Percentiles rank a stretch among this genome's conserved stretches.
phyloP scores from a whole-genome alignment of 2,113 vertebrate genomes.

The Urocitellus parryii region DNA sequence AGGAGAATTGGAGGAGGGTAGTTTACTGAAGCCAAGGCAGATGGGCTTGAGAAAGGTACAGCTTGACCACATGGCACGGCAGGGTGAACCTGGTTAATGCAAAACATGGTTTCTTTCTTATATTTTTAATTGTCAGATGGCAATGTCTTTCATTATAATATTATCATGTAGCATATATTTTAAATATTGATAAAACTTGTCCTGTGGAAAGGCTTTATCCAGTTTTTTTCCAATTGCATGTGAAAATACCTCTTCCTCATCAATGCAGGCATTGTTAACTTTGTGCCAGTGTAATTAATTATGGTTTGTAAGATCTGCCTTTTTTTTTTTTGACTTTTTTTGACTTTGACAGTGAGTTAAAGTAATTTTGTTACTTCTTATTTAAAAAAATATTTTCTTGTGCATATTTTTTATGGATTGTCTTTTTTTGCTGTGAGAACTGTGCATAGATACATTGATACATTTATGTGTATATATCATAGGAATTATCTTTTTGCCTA shows the following conservation, averaged over 20 bases:
- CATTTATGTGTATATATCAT: neutral
- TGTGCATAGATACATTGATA: neutral
- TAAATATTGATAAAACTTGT: conserved; percentile 11
- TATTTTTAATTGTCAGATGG: conserved; percentile 28
- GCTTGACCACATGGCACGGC: neutral
- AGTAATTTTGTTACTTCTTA: conserved; percentile 29
- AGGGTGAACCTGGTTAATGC: neutral
- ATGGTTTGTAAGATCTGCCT: neutral
- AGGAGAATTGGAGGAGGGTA: neutral
- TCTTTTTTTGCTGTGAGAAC: conserved; percentile 19
- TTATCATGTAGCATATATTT: conserved; percentile 38
- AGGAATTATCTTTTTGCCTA: conserved; percentile 12
- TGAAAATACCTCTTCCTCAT: neutral
- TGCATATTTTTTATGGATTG: conserved; percentile 19
- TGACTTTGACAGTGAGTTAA: conserved; percentile 1
- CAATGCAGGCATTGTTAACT: neutral
- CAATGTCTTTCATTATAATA: conserved; percentile 15
- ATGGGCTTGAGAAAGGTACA: neutral
- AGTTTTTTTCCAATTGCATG: neutral
- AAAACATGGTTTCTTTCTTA: neutral
- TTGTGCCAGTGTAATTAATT: neutral
- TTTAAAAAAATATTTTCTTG: neutral
- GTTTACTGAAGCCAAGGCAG: neutral
- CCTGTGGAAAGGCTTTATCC: neutral
- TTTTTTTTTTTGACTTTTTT: neutral